Base-by-base conservation (phyloP, 1,140 invertebrate species). In the Caenorhabditis briggsae region DNA sequence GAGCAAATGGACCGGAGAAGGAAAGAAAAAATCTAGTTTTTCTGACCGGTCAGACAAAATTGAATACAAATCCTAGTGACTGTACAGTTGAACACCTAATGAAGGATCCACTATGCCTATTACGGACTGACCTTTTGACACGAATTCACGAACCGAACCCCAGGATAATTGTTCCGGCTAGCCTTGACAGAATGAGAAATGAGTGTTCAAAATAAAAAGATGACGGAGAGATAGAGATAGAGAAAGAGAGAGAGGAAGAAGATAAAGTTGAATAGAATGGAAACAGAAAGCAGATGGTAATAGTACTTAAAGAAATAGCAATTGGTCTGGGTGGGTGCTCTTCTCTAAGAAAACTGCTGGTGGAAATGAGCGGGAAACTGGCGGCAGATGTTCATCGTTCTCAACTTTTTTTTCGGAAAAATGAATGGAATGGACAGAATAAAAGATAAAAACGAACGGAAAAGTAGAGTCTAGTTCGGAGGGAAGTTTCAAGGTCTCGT, bases 331-430 rank as follows among this genome's bases (percentile, higher is more conserved):
- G 18, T 33, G 33, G 33, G 33, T 33, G 33, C 33, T 33, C 23
- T 46, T 23, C 70, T 48, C 70, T 78, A 43, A 78, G 70, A 78
- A 78, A 78, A 78, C 70, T 78, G 33, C 43, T 78, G 46, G 70
- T 16, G 70, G 41, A 25, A 70, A 70, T 70, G 70, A n/a, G n/a
- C 2, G 33, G 14, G n/a, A 78, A 50, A 46, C 18, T 78, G 70
- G 20, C 70, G 46, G 70, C 46, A 78, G 70, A 78, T 48, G 70
- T 78, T 20, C 70, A n/a, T 78, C 70, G 46, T 50, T 48, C 14
- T 5, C 8, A 78, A 78, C 46, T 50, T 78, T 50, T 33, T 78
- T 61, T 58, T 58, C n/a, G n/a, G 56, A 12, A 43, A 23, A 18
- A 50, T 78, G 46, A 33, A 33, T 33, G 33, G 33, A 33, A 33